Conservation (phyloP, 2,113 vertebrate species). For the Castor canadensis region DNA sequence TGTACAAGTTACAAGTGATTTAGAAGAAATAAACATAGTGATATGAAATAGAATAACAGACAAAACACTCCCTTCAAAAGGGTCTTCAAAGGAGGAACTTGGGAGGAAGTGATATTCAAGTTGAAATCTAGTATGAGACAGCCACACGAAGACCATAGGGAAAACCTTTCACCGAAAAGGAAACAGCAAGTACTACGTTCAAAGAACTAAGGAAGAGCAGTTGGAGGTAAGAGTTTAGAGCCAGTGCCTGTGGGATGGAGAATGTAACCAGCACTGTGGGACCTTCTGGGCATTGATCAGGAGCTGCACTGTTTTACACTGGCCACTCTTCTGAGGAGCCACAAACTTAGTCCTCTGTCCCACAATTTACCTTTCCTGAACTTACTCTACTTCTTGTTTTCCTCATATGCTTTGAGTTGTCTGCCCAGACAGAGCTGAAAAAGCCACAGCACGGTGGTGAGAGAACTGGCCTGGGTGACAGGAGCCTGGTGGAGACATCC, state of each 20-base stretch:
- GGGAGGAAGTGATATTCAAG: background rate
- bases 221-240: rapidly evolving
- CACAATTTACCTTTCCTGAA: background rate
- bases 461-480: no score
- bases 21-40: background rate
- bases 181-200: background rate
- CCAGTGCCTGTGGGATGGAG: no score
- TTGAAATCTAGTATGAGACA: background rate
- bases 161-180: background rate
- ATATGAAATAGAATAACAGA: background rate
- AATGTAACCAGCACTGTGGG: rapidly evolving
- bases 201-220: background rate
- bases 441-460: background rate
- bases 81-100: background rate
- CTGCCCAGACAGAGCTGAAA: background rate
- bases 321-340: background rate
- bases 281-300: background rate
- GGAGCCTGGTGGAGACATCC: background rate
- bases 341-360: background rate
- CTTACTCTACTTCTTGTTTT: background rate
- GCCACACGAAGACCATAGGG: background rate
- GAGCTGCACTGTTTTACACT: background rate
- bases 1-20: background rate
- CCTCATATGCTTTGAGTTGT: background rate
- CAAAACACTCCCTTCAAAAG: background rate